Evolutionary conservation across 2,888 invertebrate species (phyloP), one percentile per base, ranked within the genome.

Genomic region (Lasioglossum leucozonium): DNA sequence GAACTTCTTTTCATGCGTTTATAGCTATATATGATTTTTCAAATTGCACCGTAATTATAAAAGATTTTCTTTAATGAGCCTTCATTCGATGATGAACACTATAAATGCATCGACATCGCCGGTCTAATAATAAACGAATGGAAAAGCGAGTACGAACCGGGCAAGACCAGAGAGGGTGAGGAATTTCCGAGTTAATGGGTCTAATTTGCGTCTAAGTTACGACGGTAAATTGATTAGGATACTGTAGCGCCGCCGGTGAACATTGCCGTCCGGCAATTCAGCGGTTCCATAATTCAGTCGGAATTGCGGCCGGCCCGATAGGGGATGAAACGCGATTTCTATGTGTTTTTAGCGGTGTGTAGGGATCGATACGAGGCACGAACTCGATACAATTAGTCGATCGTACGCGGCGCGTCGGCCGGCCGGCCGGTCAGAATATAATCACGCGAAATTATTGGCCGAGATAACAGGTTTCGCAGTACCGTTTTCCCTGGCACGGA

Each of bases 401-500:
- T 42, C 34, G 47, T 67, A 77, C 72, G n/a, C n/a, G n/a, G n/a
- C 69, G 51, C 37, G 72, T 26, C 62, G 37, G 74, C 74, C 26
- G 76, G 51, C 51, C 51, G 37, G 74, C 74, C n/a, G 73, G 47
- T 84, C 80, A 22, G 79, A 79, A 86, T 86, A 72, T 80, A 81
- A 74, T 74, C 73, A 72, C 77, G 67, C 65, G 85, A 81, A 90
- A 85, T 82, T 79, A 85, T 80, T 77, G 69, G 34, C 30, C 72
- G 80, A 79, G 87, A 84, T 87, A 90, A 83, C 84, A 42, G 55
- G 78, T 87, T 82, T 69, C 80, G 55, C 77, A 42, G 88, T 84
- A 87, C 82, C 87, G 88, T 87, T 89, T 80, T 75, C 82, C 65
- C 79, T 72, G 80, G 72, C 84, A 85, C 69, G 82, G 84, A 90